Evolutionary conservation across 2,797 vertebrate species (phyloP), one percentile per base, ranked within the genome.

Genomic region (Passerculus sandwichensis): DNA sequence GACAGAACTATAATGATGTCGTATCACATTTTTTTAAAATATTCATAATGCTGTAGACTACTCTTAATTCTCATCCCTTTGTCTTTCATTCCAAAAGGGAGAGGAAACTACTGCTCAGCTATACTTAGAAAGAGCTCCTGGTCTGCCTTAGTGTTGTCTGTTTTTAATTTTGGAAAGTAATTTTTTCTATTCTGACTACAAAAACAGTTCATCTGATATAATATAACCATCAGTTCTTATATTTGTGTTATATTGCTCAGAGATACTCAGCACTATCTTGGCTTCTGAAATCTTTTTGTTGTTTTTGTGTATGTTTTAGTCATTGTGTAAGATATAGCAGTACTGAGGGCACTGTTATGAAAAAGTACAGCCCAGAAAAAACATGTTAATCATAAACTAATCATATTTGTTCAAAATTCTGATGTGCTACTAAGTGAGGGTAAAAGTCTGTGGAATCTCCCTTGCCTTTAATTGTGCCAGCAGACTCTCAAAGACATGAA

Each of bases 401-500:
- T 27, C 32, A 20, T 48, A 67, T 78, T 94, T 91, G 53, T 71
- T 85, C 42, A 42, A 80, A 87, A 82, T 89, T 72, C 71, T 71
- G 72, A 16, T 21, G 29, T 64, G 51, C 22, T n/a, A 7, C 47
- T 89, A 74, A 60, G 38, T 64, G 42, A 75, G 51, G 8, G 56
- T 67, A 69, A 54, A 90, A 93, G 57, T 71, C 27, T 69, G 38
- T 77, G 47, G 21, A 87, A 53, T 13, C 15, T 62, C 86, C 76
- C 64, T 96, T 89, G 53, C 44, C 74, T 91, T 92, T 85, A 92
- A 18, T 62, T 73, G 64, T 94, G 26, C 40, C 74, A 93, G 72
- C 30, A 79, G 11, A 66, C 22, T 87, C 77, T 65, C 70, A 85
- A 53, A 73, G 11, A 74, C 79, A 74, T 11, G 10, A 70, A 53